A percentile compares a stretch with the other conserved stretches of the same genome.
Evolutionary conservation across 2,113 vertebrate genomes (phyloP).

Genomic region (Rhombomys opimus): DNA sequence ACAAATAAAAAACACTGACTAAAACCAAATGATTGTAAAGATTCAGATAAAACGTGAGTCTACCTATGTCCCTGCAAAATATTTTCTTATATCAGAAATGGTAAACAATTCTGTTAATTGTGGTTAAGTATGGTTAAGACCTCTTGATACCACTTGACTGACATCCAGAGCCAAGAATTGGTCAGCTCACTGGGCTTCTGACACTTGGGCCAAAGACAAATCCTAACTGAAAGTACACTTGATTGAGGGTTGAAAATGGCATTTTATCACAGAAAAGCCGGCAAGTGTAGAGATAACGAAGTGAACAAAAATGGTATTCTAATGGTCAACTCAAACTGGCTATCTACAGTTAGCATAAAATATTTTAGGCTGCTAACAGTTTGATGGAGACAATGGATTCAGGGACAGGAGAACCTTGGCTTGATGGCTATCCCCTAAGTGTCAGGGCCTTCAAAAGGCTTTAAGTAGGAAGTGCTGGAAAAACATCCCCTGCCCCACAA

Average conservation of each 20-base stretch:
- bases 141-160: neutral
- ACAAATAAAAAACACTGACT: neutral
- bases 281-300: neutral
- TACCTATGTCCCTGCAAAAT: neutral
- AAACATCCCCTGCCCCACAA: neutral
- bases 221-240: neutral
- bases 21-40: constrained; percentile 23
- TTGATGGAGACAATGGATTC: neutral
- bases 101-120: neutral
- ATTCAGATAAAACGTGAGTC: neutral
- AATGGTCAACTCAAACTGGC: neutral
- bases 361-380: constrained; percentile 9
- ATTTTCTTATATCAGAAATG: constrained; percentile 38
- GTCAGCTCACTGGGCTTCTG: neutral
- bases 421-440: neutral
- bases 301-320: constrained; percentile 12
- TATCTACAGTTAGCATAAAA: neutral
- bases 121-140: constrained; percentile 2
- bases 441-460: neutral
- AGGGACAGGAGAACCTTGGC: constrained; percentile 9
- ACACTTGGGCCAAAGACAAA: neutral
- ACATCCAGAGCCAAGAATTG: neutral
- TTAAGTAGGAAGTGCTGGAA: neutral
- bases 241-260: neutral
- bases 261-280: constrained; percentile 37